These are phyloP conservation scores for Cromileptes altivelis DNA, from an alignment of 2,113 vertebrate species.

Conservation along the genomic window DNA sequence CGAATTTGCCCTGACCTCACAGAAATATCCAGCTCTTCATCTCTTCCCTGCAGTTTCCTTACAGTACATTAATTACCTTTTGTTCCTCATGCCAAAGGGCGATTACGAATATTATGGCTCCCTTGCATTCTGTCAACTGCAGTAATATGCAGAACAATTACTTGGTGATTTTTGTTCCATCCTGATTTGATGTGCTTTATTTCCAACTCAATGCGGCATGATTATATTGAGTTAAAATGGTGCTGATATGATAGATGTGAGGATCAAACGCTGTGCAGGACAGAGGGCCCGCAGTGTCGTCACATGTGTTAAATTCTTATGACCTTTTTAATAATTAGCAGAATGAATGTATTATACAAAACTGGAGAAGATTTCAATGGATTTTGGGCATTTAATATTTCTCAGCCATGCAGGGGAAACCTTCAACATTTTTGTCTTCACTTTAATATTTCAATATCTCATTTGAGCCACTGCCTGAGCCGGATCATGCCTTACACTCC, in stretches of 20 bases:
- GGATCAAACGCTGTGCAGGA: slow-evolving; percentile 8
- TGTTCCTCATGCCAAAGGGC: neutral
- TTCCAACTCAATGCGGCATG: slow-evolving; percentile 8
- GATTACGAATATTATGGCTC: slow-evolving; percentile 4
- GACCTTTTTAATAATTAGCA: slow-evolving; percentile 55
- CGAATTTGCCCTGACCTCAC: no score
- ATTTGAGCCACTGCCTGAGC: slow-evolving; percentile 58
- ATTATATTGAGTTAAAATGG: neutral
- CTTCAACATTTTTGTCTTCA: slow-evolving; percentile 53
- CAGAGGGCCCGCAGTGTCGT: neutral
- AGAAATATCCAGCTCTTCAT: neutral
- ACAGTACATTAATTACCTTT: slow-evolving; percentile 15
- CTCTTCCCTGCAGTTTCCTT: neutral
- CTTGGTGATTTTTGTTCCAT: neutral
- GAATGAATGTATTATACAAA: slow-evolving; percentile 55
- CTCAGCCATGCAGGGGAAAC: slow-evolving; percentile 42
- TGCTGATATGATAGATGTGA: neutral
- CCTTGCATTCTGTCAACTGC: slow-evolving; percentile 36
- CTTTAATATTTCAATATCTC: slow-evolving; percentile 76
- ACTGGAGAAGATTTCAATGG: slow-evolving; percentile 36
- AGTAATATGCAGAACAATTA: neutral
- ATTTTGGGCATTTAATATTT: slow-evolving; percentile 50
- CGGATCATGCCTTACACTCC: slow-evolving; percentile 59
- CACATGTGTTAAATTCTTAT: slow-evolving; percentile 32
- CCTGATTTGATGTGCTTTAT: slow-evolving; percentile 25